Base-by-base conservation (phyloP, 1,140 invertebrate species). In the Solen grandis region DNA sequence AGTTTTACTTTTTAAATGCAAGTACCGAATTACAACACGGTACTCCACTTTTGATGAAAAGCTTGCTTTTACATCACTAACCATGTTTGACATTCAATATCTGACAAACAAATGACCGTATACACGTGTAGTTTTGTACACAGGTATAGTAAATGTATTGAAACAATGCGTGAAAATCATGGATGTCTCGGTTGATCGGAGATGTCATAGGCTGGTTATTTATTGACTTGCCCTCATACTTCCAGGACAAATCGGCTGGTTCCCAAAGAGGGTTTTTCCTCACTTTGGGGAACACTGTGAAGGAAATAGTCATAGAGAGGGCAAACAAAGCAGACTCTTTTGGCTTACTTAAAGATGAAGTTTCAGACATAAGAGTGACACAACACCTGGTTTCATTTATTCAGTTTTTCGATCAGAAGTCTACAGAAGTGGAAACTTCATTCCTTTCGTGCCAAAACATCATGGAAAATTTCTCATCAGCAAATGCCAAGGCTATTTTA, bases 281-380 rank as follows among this genome's bases (percentile, higher is more conserved):
- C 13, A 50, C n/a, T 50, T 50, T 50, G n/a, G 46, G 46, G 13
- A 50, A 50, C 13, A n/a, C 46, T 50, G 46, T 50, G 46, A 50
- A 50, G n/a, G 46, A 50, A n/a, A 14, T 13, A 14, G 46, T 50
- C 13, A 14, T 50, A n/a, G 46, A 50, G n/a, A 50, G n/a, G n/a
- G 46, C n/a, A 50, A 50, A 50, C 13, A 50, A n/a, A 50, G 19
- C 19, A 13, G 55, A 22, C 25, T 10, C 55, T 8, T 59, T 13
- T 22, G 55, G 55, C 22, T 13, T 59, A 13, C 55, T 59, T 8
- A 59, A 10, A 22, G 55, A 59, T 59, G 55, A 59, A 59, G 55
- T 29, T n/a, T 59, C 55, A 13, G 55, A 59, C 22, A 59, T 59
- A 59, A 13, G 10, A 13, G 55, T 59, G 10, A 59, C 55, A 8